These are phyloP conservation scores for Nomada hirtipes DNA, from an alignment of 2,888 invertebrate species.

Conservation along the genomic window DNA sequence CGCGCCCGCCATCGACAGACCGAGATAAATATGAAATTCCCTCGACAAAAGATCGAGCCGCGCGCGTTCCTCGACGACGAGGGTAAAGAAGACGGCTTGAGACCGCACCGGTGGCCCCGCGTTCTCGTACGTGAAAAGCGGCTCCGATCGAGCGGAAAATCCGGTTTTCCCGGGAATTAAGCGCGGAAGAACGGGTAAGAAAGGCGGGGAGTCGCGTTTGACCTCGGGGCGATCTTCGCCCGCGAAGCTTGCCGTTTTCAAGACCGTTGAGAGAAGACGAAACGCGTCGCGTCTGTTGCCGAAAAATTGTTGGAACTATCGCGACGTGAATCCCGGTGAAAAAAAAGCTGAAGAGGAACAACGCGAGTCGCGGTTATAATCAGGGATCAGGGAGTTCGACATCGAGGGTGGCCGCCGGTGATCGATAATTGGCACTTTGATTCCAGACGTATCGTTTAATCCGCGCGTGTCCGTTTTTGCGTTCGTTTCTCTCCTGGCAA, in stretches of 20 bases:
- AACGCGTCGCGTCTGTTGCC: not conserved
- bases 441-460: slow-evolving; percentile 24
- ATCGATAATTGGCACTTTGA: slow-evolving; percentile 61
- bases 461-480: slow-evolving; percentile 14
- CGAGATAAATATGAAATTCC: slow-evolving; percentile 72
- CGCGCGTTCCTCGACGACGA: not conserved
- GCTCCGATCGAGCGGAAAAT: slow-evolving; percentile 77
- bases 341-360: too few species aligned
- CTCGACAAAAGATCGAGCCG: slow-evolving; percentile 50
- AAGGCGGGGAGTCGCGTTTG: slow-evolving; percentile 7
- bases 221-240: not conserved
- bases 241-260: not conserved
- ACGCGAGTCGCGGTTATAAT: too few species aligned
- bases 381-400: too few species aligned
- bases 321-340: too few species aligned
- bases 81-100: slow-evolving; percentile 8
- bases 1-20: slow-evolving; percentile 47
- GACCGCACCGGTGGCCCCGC: slow-evolving; percentile 18
- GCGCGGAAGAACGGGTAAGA: slow-evolving; percentile 41
- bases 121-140: slow-evolving; percentile 55
- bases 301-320: too few species aligned
- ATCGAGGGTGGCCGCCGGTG: not conserved
- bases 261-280: not conserved
- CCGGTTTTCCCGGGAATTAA: slow-evolving; percentile 76
- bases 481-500: slow-evolving; percentile 4